Evolutionary conservation across 2,113 vertebrate genomes (phyloP).

Genomic region (Gymnocephalus cernua): DNA sequence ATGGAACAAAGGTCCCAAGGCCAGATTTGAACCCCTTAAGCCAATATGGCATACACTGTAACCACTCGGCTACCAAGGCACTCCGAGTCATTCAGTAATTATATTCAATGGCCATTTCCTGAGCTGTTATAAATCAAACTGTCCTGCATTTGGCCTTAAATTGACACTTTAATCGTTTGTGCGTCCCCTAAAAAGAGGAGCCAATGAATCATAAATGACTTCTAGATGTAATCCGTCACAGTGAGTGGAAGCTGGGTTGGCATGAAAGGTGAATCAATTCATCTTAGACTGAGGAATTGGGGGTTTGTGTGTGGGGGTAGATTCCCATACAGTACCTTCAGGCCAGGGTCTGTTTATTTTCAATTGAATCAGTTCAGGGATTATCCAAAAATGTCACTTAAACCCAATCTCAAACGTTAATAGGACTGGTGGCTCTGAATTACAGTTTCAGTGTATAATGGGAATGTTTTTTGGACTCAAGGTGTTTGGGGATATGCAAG

Average conservation of each 20-base stretch:
- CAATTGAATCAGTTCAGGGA: background rate
- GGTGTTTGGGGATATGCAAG: background rate
- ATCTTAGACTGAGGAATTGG: constrained; percentile 24
- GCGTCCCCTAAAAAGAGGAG: constrained; percentile 43
- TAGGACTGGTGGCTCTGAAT: background rate
- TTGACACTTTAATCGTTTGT: constrained; percentile 49
- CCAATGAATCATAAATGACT: constrained; percentile 58
- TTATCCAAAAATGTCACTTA: constrained; percentile 1
- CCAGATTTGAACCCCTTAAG: no score
- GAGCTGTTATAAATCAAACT: constrained; percentile 53
- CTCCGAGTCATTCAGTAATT: background rate
- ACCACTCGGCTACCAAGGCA: no score
- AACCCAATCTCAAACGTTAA: background rate
- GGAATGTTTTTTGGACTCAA: background rate
- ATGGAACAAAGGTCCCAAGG: no score
- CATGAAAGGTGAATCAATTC: constrained; percentile 64
- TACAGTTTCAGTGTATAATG: background rate
- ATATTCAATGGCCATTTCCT: constrained; percentile 4
- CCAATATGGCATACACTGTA: no score
- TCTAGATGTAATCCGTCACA: constrained; percentile 53
- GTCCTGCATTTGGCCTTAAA: constrained; percentile 11
- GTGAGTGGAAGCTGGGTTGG: constrained; percentile 35
- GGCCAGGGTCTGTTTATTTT: background rate
- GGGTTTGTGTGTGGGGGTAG: background rate
- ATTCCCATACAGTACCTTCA: background rate